Conservation (phyloP, 2,888 invertebrate species). For the Mesoligia furuncula region DNA sequence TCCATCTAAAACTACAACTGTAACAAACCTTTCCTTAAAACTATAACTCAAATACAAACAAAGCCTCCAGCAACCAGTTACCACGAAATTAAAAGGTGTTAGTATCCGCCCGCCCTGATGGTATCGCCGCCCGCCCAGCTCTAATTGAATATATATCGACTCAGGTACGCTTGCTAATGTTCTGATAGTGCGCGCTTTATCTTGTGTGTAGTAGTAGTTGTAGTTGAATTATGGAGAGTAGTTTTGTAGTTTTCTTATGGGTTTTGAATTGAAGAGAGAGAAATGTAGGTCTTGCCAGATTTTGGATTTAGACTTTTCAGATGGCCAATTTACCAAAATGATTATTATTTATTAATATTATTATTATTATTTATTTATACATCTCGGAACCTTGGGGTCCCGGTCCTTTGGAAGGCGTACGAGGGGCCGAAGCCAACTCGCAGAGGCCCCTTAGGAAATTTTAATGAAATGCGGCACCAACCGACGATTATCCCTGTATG, state of each 20-base stretch:
- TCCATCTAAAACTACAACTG: not conserved
- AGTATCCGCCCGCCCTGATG: conserved; percentile 72
- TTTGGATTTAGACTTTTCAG: no score
- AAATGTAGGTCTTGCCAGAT: no score
- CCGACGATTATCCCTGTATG: no score
- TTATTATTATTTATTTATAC: no score
- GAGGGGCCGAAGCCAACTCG: no score
- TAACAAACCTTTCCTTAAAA: not conserved
- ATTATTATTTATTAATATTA: no score
- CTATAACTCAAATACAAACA: conserved; percentile 58
- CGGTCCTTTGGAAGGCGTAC: no score
- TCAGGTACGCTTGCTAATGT: conserved; percentile 59
- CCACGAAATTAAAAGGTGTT: conserved; percentile 69
- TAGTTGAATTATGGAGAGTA: conserved; percentile 23
- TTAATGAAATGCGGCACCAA: no score
- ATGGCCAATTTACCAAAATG: no score
- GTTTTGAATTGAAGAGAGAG: not conserved
- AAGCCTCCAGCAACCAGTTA: conserved; percentile 60
- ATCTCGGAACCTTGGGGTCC: no score
- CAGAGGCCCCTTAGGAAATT: no score
- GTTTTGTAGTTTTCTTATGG: conserved; percentile 4
- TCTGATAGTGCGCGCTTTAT: conserved; percentile 46
- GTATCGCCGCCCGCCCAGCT: conserved; percentile 73
- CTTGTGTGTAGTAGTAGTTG: conserved; percentile 30
- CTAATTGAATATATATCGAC: conserved; percentile 70